Evolutionary conservation across 2,888 invertebrate genomes (phyloP).

Genomic region (Alentia gelatinosa): DNA sequence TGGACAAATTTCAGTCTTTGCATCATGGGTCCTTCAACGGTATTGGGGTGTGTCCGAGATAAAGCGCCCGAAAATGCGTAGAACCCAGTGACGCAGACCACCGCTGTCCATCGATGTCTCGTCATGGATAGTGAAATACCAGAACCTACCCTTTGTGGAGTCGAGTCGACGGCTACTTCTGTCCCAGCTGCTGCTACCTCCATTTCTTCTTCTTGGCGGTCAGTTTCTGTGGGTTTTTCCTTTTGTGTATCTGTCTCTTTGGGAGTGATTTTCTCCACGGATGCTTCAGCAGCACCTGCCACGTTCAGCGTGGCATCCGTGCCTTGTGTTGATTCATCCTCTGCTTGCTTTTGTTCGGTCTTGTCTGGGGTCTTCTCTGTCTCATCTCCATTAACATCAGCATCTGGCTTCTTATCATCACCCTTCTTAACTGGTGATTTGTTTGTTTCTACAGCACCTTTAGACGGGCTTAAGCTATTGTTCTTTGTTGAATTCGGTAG

Average conservation of each 20-base stretch:
- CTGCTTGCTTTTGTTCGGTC: background rate
- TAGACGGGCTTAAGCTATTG: background rate
- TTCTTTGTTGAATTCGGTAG: background rate
- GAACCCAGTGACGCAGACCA: too few species aligned
- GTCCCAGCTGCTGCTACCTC: background rate
- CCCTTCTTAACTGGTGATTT: background rate
- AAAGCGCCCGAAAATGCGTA: too few species aligned
- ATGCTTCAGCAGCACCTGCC: background rate
- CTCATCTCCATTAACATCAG: background rate
- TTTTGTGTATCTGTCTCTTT: background rate
- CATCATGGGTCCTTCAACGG: too few species aligned
- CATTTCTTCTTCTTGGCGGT: background rate
- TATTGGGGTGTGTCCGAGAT: too few species aligned
- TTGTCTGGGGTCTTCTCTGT: background rate
- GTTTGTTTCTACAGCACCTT: background rate
- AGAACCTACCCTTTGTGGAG: constrained; percentile 4
- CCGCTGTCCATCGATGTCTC: background rate
- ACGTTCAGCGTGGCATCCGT: background rate
- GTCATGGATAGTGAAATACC: background rate
- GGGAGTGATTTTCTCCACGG: background rate
- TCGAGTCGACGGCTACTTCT: background rate
- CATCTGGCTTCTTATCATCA: background rate
- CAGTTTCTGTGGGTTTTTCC: background rate
- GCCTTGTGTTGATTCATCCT: background rate
- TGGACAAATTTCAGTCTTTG: too few species aligned